phyloP scores from a whole-genome alignment of 2,888 invertebrate species.

The Volucella bombylans region DNA sequence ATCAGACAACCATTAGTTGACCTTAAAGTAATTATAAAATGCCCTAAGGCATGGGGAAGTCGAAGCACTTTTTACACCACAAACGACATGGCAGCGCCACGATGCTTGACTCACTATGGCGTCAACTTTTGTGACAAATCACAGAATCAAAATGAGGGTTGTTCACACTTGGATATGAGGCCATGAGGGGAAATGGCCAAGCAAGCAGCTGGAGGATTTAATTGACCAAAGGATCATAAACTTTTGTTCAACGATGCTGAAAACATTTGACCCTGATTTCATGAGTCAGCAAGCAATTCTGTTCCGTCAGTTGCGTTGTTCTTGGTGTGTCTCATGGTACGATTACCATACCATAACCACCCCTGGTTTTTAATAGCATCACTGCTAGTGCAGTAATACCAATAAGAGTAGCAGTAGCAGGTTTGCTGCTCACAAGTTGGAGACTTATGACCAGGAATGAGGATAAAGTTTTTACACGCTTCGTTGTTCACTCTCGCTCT shows the following conservation, averaged over 20 bases:
- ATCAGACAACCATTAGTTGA: slow-evolving; percentile 72
- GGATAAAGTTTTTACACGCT: slow-evolving; percentile 73
- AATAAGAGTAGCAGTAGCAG: slow-evolving; percentile 20
- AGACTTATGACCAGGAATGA: slow-evolving; percentile 65
- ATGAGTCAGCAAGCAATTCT: slow-evolving; percentile 78
- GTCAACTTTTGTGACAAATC: slow-evolving; percentile 70
- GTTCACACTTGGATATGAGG: slow-evolving; percentile 38
- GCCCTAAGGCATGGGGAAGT: slow-evolving; percentile 26
- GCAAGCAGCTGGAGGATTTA: slow-evolving; percentile 78
- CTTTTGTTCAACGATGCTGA: slow-evolving; percentile 80
- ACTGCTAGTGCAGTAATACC: background rate
- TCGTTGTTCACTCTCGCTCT: slow-evolving; percentile 54
- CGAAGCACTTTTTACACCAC: slow-evolving; percentile 32
- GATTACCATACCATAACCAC: slow-evolving; percentile 75
- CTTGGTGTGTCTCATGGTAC: slow-evolving; percentile 55
- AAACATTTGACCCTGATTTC: slow-evolving; percentile 81
- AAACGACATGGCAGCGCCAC: slow-evolving; percentile 50
- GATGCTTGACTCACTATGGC: slow-evolving; percentile 37
- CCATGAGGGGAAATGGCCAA: slow-evolving; percentile 54
- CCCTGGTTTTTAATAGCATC: slow-evolving; percentile 76
- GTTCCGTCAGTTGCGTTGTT: slow-evolving; percentile 37
- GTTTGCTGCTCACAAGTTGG: slow-evolving; percentile 62
- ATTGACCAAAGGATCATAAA: slow-evolving; percentile 82
- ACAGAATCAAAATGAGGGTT: slow-evolving; percentile 38
- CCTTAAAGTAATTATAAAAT: slow-evolving; percentile 73